Base-by-base conservation (phyloP, 2,797 vertebrate species). In the Gymnopithys bicolor region DNA sequence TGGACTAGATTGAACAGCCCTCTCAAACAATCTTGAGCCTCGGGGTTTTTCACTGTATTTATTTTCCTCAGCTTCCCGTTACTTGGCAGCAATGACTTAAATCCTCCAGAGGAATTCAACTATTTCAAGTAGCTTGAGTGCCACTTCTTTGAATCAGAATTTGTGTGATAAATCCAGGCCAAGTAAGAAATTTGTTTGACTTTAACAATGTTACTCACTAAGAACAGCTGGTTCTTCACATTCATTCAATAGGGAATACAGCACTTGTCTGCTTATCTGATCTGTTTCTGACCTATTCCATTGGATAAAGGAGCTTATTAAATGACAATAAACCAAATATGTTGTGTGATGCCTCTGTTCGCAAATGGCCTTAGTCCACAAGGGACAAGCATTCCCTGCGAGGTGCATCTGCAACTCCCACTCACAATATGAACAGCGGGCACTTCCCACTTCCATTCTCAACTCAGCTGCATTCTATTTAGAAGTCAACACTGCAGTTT, bases 101-200 rank as follows among this genome's bases (percentile, higher is more conserved):
- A 96, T 91, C 39, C 82, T 85, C 79, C 55, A 84, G 76, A 84
- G 64, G 53, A 94, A 94, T 89, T 88, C 76, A 86, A 78, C 53
- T 83, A 62, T 84, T 96, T 94, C 71, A 94, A 94, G 76, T 58
- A 62, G 64, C 64, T 78, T 53, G 64, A 94, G 55, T 85, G 87
- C 32, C 69, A 62, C 73, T 86, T 94, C 46, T 89, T 81, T 91
- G 68, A 91, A 85, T 56, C 33, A 77, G 87, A 76, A 85, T 64
- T 91, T 78, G 39, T 85, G 53, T 75, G 73, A 85, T 84, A 92
- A 91, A 94, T 86, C 76, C 58, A 55, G 39, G 73, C 66, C 87
- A 91, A 90, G 80, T 15, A 51, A 94, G 73, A 94, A 51, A 83
- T 51, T 58, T 84, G 18, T 71, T 77, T 89, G 21, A 87, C 71